These are phyloP conservation scores for Gallinago solitaria DNA, from an alignment of 2,797 vertebrate genomes.

Conservation along the genomic window DNA sequence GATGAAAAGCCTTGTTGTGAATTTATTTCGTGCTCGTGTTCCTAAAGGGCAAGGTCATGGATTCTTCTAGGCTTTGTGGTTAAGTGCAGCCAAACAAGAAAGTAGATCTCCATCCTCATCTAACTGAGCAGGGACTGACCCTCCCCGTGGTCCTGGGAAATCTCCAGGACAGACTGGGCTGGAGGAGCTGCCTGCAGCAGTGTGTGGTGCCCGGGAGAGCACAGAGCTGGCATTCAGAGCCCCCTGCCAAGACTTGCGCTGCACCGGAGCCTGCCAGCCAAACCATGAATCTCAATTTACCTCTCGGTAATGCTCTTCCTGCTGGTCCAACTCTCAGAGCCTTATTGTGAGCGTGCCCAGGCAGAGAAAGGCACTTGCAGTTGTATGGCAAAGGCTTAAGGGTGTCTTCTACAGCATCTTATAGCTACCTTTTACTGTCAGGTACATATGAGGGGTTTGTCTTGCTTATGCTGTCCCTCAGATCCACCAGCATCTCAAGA, in stretches of 20 bases:
- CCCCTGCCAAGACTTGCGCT: rapidly evolving
- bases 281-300: background rate
- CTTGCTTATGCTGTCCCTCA: background rate
- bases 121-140: background rate
- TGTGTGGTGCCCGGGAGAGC: background rate
- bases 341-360: background rate
- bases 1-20: background rate
- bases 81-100: background rate
- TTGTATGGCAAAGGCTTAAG: background rate
- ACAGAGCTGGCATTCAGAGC: conserved; percentile 13
- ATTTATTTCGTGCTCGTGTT: background rate
- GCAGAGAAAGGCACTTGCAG: background rate
- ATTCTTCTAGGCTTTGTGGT: background rate
- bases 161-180: background rate
- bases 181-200: background rate
- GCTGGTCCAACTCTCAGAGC: conserved; percentile 1
- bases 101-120: background rate
- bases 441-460: rapidly evolving
- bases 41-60: background rate
- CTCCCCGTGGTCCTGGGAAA: background rate
- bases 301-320: background rate
- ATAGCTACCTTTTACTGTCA: too few relatives aligned
- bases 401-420: background rate
- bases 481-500: background rate
- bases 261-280: background rate